A percentile compares a stretch with the other conserved stretches of the same genome.
Conservation (phyloP, 2,888 invertebrate genomes). For the Calliphora vomitoria region DNA sequence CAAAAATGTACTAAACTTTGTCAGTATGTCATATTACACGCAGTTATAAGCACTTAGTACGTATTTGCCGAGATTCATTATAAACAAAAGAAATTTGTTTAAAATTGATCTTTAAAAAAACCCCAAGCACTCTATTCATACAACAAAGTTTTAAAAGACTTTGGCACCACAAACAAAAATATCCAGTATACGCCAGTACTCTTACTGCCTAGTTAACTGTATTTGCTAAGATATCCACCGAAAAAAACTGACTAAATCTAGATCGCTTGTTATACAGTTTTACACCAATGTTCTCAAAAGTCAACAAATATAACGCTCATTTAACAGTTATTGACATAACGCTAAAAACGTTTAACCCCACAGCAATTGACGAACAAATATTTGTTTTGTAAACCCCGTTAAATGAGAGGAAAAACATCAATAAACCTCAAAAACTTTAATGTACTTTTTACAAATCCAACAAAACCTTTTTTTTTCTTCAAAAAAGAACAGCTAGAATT, state of each 20-base stretch:
- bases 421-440: conserved; percentile 7
- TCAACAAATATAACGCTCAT: conserved; percentile 3
- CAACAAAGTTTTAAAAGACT: too few relatives aligned
- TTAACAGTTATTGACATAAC: conserved; percentile 36
- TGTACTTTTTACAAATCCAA: background rate
- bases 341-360: conserved; percentile 21
- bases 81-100: too few relatives aligned
- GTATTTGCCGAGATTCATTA: too few relatives aligned
- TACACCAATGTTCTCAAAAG: background rate
- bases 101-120: too few relatives aligned
- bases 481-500: conserved; percentile 23
- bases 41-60: too few relatives aligned
- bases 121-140: too few relatives aligned
- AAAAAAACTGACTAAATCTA: conserved; percentile 6
- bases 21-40: too few relatives aligned
- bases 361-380: conserved; percentile 20
- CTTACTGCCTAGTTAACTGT: background rate
- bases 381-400: conserved; percentile 45
- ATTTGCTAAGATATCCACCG: background rate
- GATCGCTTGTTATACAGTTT: conserved; percentile 22
- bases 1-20: too few relatives aligned
- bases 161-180: too few relatives aligned
- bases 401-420: conserved; percentile 7
- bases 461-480: background rate
- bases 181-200: background rate